Evolutionary conservation across 2,888 invertebrate species (phyloP).

Genomic region (Baccha elongata): DNA sequence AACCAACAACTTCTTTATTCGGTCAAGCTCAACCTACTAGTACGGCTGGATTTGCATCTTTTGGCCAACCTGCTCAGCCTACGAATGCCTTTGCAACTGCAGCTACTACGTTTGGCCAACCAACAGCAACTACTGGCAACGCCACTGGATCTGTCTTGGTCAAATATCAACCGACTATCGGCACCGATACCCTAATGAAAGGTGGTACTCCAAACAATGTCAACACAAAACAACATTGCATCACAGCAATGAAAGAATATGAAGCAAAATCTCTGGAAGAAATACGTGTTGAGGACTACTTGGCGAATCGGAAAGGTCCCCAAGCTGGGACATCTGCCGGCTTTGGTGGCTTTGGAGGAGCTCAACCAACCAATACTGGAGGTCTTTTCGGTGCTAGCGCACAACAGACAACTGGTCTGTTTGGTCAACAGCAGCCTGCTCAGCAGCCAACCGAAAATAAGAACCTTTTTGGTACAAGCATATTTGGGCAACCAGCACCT

Average conservation of each 20-base stretch:
- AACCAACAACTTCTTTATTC: constrained; percentile 83
- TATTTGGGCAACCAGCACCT: constrained; percentile 83
- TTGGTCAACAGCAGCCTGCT: constrained; percentile 82
- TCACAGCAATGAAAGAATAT: constrained; percentile 99
- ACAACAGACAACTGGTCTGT: constrained; percentile 82
- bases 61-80: constrained; percentile 85
- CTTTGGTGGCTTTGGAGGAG: constrained; percentile 79
- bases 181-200: constrained; percentile 96
- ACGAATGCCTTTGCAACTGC: constrained; percentile 83
- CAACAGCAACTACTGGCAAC: constrained; percentile 76
- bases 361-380: constrained; percentile 79
- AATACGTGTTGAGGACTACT: constrained; percentile 95
- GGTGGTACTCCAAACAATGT: constrained; percentile 92
- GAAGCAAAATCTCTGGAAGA: constrained; percentile 97
- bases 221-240: constrained; percentile 97
- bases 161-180: constrained; percentile 93
- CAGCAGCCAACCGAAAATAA: constrained; percentile 83
- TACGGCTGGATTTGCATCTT: constrained; percentile 84
- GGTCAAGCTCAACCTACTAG: constrained; percentile 83
- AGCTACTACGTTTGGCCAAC: constrained; percentile 78
- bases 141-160: constrained; percentile 87
- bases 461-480: constrained; percentile 83
- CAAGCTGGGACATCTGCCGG: constrained; percentile 80
- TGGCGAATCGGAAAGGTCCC: constrained; percentile 92
- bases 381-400: constrained; percentile 83